Evolutionary conservation across 2,113 vertebrate genomes (phyloP).

Genomic region (Orcinus orca): DNA sequence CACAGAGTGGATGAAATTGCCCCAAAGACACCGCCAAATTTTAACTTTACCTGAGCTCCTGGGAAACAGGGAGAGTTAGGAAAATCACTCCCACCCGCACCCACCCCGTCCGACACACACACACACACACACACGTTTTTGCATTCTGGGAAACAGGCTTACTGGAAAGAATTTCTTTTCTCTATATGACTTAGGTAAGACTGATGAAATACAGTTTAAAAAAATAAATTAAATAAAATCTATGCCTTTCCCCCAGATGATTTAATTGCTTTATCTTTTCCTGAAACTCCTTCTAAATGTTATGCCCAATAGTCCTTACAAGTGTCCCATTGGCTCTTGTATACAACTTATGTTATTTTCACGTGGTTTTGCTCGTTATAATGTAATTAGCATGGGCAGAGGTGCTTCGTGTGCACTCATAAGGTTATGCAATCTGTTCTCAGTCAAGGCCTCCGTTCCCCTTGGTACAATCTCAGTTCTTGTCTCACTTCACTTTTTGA

Average conservation of each 20-base stretch:
- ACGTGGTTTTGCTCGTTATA: not conserved
- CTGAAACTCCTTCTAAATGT: not conserved
- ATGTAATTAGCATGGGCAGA: not conserved
- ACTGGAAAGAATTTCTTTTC: not conserved
- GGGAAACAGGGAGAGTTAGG: not conserved
- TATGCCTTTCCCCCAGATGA: not conserved
- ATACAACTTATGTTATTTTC: not conserved
- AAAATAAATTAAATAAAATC: not conserved
- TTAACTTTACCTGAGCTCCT: not conserved
- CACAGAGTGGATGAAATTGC: not conserved
- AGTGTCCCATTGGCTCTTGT: not conserved
- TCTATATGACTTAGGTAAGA: not conserved
- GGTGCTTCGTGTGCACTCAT: not conserved
- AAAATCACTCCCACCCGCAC: fast-evolving
- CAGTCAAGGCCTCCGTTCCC: not conserved
- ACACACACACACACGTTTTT: not conserved
- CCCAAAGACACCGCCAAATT: not conserved
- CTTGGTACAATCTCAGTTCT: not conserved
- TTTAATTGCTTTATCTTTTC: not conserved
- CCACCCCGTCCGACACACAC: no score
- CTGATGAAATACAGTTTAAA: not conserved
- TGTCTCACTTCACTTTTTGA: not conserved
- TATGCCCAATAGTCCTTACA: not conserved
- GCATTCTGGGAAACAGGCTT: not conserved
- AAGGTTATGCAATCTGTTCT: not conserved